Evolutionary conservation across 2,888 invertebrate species (phyloP).

Genomic region (Ennomos fuscantarius): DNA sequence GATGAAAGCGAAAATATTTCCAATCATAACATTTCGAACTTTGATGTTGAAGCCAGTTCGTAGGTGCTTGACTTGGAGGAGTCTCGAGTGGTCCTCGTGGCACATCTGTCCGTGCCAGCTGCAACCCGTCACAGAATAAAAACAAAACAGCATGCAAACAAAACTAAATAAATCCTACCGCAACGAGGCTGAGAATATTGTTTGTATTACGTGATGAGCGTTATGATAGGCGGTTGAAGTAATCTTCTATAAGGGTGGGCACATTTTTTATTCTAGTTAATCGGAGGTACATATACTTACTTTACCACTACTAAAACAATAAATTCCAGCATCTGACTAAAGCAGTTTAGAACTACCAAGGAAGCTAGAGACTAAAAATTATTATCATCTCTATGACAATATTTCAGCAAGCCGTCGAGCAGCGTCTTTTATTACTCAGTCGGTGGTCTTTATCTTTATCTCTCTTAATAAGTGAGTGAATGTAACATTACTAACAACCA

Average conservation of each 20-base stretch:
- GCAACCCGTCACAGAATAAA: conserved; percentile 33
- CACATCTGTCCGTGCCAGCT: conserved; percentile 46
- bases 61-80: conserved; percentile 42
- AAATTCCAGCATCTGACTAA: too few relatives aligned
- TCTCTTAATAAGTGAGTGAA: conserved; percentile 5
- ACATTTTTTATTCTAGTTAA: not conserved
- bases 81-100: conserved; percentile 39
- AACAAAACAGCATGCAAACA: conserved; percentile 30
- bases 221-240: conserved; percentile 28
- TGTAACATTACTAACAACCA: conserved; percentile 3
- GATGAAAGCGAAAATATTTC: conserved; percentile 17
- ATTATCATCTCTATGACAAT: too few relatives aligned
- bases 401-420: too few relatives aligned
- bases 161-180: conserved; percentile 37
- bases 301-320: too few relatives aligned
- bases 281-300: too few relatives aligned
- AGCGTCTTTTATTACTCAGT: not conserved
- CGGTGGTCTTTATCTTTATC: not conserved
- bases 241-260: conserved; percentile 10
- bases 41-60: conserved; percentile 30
- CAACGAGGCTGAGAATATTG: conserved; percentile 33
- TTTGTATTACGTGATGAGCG: conserved; percentile 36
- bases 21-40: conserved; percentile 22
- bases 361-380: too few relatives aligned
- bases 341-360: too few relatives aligned